Percentiles rank a stretch among this genome's conserved stretches.
phyloP scores from a whole-genome alignment of 2,797 vertebrate genomes.

The Microctenopoma steveboyesi region DNA sequence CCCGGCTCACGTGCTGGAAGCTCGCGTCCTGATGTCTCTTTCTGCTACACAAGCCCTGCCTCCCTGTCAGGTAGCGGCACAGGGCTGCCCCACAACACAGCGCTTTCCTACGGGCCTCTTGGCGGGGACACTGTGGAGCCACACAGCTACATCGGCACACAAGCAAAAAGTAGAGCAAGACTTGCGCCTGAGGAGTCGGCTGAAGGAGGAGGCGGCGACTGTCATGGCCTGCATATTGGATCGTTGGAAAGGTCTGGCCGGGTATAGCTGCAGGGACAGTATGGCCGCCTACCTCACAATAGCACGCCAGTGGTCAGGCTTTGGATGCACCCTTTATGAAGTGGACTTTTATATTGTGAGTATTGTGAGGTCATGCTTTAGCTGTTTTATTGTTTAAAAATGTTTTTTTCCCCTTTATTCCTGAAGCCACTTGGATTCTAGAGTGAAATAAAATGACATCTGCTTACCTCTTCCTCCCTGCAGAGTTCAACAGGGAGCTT shows the following conservation, averaged over 20 bases:
- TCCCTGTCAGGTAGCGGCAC: constrained; percentile 68
- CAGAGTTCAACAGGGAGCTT: constrained; percentile 88
- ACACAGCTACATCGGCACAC: constrained; percentile 80
- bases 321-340: constrained; percentile 94
- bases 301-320: constrained; percentile 92
- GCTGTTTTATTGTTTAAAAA: constrained; percentile 13
- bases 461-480: constrained; percentile 27
- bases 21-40: constrained; percentile 73
- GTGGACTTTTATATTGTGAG: constrained; percentile 88
- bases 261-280: constrained; percentile 89
- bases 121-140: constrained; percentile 85
- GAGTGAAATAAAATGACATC: constrained; percentile 15
- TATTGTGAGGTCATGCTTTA: constrained; percentile 22
- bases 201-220: constrained; percentile 85
- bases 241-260: constrained; percentile 90
- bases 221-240: constrained; percentile 88
- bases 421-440: not conserved
- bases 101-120: constrained; percentile 78
- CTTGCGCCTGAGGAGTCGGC: constrained; percentile 80
- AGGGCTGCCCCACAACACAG: constrained; percentile 64
- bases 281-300: constrained; percentile 92
- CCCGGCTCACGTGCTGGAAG: constrained; percentile 80
- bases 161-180: constrained; percentile 84
- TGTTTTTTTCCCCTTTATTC: not conserved
- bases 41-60: constrained; percentile 57